Evolutionary conservation across 2,113 vertebrate species (phyloP).

Genomic region (Esox niger): DNA sequence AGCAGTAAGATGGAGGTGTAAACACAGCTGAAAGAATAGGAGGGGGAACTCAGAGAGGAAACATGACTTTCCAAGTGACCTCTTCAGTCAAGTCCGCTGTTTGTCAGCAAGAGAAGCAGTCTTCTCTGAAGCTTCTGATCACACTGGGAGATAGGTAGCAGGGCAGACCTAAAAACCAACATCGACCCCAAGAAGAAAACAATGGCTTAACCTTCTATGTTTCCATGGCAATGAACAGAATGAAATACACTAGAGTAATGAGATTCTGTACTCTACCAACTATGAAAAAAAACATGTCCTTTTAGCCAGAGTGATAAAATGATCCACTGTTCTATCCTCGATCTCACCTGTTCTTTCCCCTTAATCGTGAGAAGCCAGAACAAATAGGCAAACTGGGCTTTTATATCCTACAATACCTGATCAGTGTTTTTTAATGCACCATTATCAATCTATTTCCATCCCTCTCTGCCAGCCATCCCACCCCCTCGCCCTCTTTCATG

Average conservation of each 20-base stretch:
- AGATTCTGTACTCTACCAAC: background rate
- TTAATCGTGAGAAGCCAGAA: too few relatives aligned
- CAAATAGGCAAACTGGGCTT: too few relatives aligned
- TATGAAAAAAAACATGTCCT: background rate
- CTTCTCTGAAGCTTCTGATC: background rate
- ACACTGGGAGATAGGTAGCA: background rate
- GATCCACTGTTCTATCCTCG: too few relatives aligned
- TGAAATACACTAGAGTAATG: too few relatives aligned
- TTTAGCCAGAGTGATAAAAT: too few relatives aligned
- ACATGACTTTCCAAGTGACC: background rate
- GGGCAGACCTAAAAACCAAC: background rate
- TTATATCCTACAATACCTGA: too few relatives aligned
- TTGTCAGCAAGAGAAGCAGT: background rate
- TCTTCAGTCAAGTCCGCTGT: background rate
- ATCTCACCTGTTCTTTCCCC: too few relatives aligned
- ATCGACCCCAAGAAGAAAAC: background rate
- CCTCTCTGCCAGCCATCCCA: slow-evolving; percentile 11
- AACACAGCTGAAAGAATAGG: slow-evolving; percentile 6
- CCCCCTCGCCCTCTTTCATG: slow-evolving; percentile 27
- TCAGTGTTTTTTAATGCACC: too few relatives aligned
- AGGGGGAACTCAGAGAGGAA: background rate
- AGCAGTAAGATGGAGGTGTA: slow-evolving; percentile 29
- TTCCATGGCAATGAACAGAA: slow-evolving; percentile 1
- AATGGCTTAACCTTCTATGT: background rate
- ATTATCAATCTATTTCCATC: background rate